Base-by-base conservation (phyloP, 2,113 vertebrate species). In the Anthoscopus minutus region DNA sequence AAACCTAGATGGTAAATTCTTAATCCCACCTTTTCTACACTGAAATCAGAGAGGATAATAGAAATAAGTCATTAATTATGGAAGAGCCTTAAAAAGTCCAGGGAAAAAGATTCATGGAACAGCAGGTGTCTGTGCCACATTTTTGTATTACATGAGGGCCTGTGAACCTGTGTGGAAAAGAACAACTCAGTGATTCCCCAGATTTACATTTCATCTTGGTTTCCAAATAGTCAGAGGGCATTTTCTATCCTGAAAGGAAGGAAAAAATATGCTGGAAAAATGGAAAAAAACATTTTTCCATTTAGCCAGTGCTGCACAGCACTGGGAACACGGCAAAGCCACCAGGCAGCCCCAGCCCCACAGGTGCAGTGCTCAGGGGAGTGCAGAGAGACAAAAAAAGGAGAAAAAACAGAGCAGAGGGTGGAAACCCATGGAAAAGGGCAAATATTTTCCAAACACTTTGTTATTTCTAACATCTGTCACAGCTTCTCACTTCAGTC, bases 301-400 rank as follows among this genome's bases (percentile, higher is more conserved):
- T 4, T 16, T 8, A 11, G 17, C 5, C 17, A 6, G 20, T n/a
- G n/a, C 12, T 7, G 25, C 17, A 5, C 10, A 3, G 15, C 2
- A 0, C 23, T 3, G 21, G 24, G 30, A 67, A 19, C 35, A 51
- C 3, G 4, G 25, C 70, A 76, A 71, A 88, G 17, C 44, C 47
- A 8, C 7, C 10, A 37, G 33, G 15, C 54, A 33, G 15, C 18
- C 54, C 17, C 0, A 0, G 62, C 12, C 33, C 27, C 45, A 69
- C 0, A 0, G 22, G 9, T 33, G 7, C 33, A 77, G 38, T 5
- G 28, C 15, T 53, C 54, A 37, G 19, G 21, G 35, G 15, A 64
- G 62, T 62, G 17, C 3, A 15, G 21, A 18, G 2, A 57, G 27
- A 28, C 3, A 6, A 17, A 21, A 40, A 37, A 21, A 13, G 5